Evolutionary conservation across 2,888 invertebrate genomes (phyloP).

Genomic region (Trichogramma evanescens): DNA sequence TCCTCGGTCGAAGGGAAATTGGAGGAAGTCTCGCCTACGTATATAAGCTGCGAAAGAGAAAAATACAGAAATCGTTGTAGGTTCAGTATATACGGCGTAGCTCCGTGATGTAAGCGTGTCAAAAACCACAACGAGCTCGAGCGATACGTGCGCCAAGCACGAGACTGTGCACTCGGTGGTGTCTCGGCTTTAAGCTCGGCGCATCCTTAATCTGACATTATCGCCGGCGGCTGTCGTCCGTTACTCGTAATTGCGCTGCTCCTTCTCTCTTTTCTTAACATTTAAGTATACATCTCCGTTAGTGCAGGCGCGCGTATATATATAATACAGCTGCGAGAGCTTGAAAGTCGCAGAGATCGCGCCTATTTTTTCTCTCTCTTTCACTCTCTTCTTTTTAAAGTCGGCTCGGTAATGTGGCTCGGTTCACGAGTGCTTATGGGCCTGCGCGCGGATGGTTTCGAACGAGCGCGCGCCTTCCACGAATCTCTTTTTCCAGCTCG

Average conservation of each 20-base stretch:
- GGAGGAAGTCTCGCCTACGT: no score
- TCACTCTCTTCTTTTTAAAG: slow-evolving; percentile 1
- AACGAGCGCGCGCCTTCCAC: slow-evolving; percentile 14
- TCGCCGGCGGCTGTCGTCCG: slow-evolving; percentile 16
- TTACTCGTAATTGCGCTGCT: slow-evolving; percentile 19
- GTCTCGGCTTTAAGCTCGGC: neutral
- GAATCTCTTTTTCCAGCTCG: slow-evolving; percentile 21
- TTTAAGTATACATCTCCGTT: slow-evolving; percentile 10
- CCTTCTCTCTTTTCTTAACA: no score
- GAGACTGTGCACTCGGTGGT: no score
- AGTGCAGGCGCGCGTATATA: neutral
- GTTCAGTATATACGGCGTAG: no score
- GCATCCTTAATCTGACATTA: slow-evolving; percentile 19
- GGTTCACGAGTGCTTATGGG: no score
- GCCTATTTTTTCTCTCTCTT: neutral
- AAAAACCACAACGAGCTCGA: no score
- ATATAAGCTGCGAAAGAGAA: no score
- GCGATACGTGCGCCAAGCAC: no score
- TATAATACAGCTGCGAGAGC: no score
- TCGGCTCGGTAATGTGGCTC: neutral
- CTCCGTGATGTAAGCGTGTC: no score
- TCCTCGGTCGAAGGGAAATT: no score
- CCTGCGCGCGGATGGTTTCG: neutral
- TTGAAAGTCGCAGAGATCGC: neutral
- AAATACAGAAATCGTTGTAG: no score